phyloP scores from a whole-genome alignment of 2,113 vertebrate genomes.

The Pseudorasbora parva region DNA sequence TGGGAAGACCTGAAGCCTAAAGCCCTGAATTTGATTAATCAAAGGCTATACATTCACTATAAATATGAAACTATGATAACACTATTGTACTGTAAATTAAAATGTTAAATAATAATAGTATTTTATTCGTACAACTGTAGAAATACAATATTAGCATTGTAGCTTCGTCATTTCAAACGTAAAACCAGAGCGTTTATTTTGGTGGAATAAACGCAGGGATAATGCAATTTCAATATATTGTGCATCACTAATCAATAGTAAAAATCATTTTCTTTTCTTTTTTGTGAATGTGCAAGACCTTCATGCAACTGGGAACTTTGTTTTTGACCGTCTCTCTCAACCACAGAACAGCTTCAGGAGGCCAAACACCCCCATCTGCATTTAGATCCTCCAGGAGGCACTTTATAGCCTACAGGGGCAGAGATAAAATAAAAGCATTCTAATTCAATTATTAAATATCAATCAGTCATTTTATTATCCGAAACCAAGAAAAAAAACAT shows the following conservation, averaged over 20 bases:
- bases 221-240: too few relatives aligned
- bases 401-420: slow-evolving; percentile 78
- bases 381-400: slow-evolving; percentile 86
- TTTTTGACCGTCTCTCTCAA: slow-evolving; percentile 81
- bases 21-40: too few relatives aligned
- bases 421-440: background rate
- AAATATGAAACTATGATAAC: too few relatives aligned
- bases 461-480: background rate
- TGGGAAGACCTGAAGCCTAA: too few relatives aligned
- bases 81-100: too few relatives aligned
- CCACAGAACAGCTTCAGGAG: slow-evolving; percentile 83
- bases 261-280: background rate
- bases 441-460: background rate
- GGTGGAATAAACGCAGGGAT: too few relatives aligned
- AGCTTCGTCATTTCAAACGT: too few relatives aligned
- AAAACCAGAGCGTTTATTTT: too few relatives aligned
- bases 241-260: background rate
- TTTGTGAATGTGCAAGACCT: slow-evolving; percentile 71
- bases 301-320: slow-evolving; percentile 84
- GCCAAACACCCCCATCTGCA: slow-evolving; percentile 83
- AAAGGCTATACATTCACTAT: too few relatives aligned
- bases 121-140: too few relatives aligned
- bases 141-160: too few relatives aligned
- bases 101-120: too few relatives aligned
- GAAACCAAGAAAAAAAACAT: background rate